Evolutionary conservation across 2,797 vertebrate species (phyloP), one percentile per base, ranked within the genome.

Genomic region (Micrastur ruficollis): DNA sequence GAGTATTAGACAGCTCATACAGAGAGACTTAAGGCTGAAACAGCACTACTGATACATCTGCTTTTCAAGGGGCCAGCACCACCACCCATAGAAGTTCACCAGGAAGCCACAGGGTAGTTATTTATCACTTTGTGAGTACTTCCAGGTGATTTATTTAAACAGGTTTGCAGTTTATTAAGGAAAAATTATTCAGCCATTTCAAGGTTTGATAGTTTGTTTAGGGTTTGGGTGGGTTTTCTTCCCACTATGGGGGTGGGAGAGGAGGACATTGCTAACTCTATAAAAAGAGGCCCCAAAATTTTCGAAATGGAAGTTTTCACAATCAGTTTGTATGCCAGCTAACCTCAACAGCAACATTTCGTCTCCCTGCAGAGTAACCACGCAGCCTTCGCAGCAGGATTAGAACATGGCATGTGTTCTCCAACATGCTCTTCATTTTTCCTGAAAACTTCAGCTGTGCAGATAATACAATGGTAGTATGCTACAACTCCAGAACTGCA

Each of bases 351-450:
- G 40, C 63, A 72, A 72, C 27, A 29, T 40, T 58, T 15, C 5
- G 1, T 12, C 12, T 32, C 58, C 62, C 74, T 38, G 1, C 0
- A 0, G 62, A 58, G 31, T 4, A 74, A 73, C 25, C 27, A 50
- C 0, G 0, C 32, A 72, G 80, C 36, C 63, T 66, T 18, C 2
- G 1, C 14, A 25, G 81, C 12, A 10, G 17, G 27, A 40, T 21
- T 27, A 68, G 49, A 76, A 70, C 20, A 8, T 0, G 11, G 40
- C 56, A 50, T 1, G 1, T 6, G 14, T 19, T 59, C 49, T 47
- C 50, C 61, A 76, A 61, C 11, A 59, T 1, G 3, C 4, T 70
- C 53, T 40, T 47, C n/a, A 2, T 27, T 44, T 44, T 23, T 40
- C 50, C 62, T 17, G 12, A 70, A 40, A n/a, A 44, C 50, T 62